phyloP scores from a whole-genome alignment of 2,797 vertebrate genomes.

The Gymnothorax reevesii region DNA sequence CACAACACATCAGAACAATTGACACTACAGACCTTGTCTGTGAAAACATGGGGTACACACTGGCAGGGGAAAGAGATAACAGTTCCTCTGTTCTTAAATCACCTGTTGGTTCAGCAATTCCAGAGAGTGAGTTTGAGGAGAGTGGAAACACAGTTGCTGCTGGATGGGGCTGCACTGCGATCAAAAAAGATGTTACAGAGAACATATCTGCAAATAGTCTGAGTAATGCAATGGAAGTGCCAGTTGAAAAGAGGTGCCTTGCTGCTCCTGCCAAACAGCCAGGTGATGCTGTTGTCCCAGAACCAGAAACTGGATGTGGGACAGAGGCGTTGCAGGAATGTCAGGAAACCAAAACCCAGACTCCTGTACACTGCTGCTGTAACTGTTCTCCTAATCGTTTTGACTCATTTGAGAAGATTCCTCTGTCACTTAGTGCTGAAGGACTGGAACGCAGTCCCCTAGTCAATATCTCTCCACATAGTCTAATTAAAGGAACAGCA shows the following conservation, averaged over 20 bases:
- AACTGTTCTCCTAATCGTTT: conserved; percentile 48
- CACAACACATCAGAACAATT: conserved; percentile 30
- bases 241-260: conserved; percentile 33
- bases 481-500: conserved; percentile 1
- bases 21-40: conserved; percentile 31
- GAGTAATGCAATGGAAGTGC: conserved; percentile 26
- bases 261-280: conserved; percentile 22
- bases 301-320: conserved; percentile 37
- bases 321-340: neutral
- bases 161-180: neutral
- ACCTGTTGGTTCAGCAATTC: neutral
- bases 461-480: conserved; percentile 46
- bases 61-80: conserved; percentile 22
- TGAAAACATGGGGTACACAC: conserved; percentile 18
- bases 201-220: conserved; percentile 8
- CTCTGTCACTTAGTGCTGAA: conserved; percentile 60
- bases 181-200: conserved; percentile 16
- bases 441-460: conserved; percentile 52
- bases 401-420: conserved; percentile 75
- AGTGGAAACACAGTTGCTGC: neutral
- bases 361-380: conserved; percentile 47
- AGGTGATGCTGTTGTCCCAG: conserved; percentile 58
- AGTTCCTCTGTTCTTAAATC: conserved; percentile 23
- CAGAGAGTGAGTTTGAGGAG: conserved; percentile 23
- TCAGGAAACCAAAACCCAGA: neutral